Conservation (phyloP, 2,888 invertebrate species). For the Polymixis lichenea region DNA sequence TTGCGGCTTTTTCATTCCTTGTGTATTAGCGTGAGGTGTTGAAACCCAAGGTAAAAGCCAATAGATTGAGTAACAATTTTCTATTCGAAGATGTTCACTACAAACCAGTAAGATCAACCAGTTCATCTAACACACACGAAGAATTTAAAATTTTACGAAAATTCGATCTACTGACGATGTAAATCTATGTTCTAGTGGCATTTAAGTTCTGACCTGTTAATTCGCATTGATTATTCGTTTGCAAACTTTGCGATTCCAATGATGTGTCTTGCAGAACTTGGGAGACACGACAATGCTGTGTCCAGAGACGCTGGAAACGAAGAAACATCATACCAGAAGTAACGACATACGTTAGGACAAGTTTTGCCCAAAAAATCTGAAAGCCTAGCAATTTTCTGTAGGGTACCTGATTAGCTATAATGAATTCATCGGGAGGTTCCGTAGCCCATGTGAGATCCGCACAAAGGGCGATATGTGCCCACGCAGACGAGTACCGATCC, state of each 20-base stretch:
- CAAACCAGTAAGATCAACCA: neutral
- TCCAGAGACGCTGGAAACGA: conserved; percentile 86
- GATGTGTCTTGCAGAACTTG: conserved; percentile 84
- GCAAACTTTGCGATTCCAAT: conserved; percentile 78
- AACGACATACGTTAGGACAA: conserved; percentile 1
- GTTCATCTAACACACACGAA: neutral
- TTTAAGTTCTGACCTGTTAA: conserved; percentile 74
- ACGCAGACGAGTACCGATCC: conserved; percentile 87
- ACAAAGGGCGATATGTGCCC: conserved; percentile 89
- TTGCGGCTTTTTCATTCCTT: neutral
- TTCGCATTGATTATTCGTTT: conserved; percentile 80
- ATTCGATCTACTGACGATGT: neutral
- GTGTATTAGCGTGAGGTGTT: neutral
- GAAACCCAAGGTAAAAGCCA: too few species aligned
- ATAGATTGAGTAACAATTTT: neutral
- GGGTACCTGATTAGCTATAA: conserved; percentile 87
- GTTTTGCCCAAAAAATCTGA: neutral
- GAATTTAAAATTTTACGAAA: neutral
- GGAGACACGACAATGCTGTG: conserved; percentile 86
- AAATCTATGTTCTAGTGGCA: neutral
- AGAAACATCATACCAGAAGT: conserved; percentile 26
- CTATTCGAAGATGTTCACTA: neutral
- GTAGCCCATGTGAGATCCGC: conserved; percentile 89
- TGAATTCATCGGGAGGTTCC: conserved; percentile 88
- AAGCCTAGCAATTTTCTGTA: conserved; percentile 1